Conservation (phyloP, 2,888 invertebrate genomes). For the Epistrophe grossulariae region DNA sequence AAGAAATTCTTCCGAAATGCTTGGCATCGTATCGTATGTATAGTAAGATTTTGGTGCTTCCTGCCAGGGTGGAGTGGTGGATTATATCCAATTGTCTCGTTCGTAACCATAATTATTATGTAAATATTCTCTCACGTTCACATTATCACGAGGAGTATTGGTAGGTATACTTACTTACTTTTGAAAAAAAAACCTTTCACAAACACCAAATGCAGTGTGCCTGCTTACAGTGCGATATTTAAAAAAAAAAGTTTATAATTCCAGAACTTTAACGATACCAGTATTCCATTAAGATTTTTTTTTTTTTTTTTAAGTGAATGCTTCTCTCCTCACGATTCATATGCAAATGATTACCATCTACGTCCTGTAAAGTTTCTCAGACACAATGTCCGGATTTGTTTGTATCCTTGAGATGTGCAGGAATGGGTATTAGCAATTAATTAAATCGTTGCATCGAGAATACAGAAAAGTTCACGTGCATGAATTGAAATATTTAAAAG, state of each 20-base stretch:
- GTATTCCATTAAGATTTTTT: slow-evolving; percentile 13
- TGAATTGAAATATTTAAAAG: slow-evolving; percentile 57
- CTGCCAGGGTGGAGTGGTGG: background rate
- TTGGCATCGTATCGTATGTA: background rate
- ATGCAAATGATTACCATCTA: slow-evolving; percentile 55
- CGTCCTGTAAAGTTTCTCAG: background rate
- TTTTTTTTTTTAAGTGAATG: slow-evolving; percentile 21
- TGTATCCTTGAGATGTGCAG: slow-evolving; percentile 24
- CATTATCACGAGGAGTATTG: slow-evolving; percentile 15
- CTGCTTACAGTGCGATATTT: slow-evolving; percentile 31
- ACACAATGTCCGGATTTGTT: slow-evolving; percentile 10
- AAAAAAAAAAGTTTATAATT: slow-evolving; percentile 19
- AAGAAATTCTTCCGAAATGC: slow-evolving; percentile 27
- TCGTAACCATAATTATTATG: slow-evolving; percentile 51
- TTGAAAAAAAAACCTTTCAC: slow-evolving; percentile 21
- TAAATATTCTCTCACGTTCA: slow-evolving; percentile 39
- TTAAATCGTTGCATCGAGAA: slow-evolving; percentile 56
- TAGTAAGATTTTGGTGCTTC: background rate
- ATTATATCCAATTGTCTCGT: slow-evolving; percentile 47
- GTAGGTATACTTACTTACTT: background rate
- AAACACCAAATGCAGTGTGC: slow-evolving; percentile 6
- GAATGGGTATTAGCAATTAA: slow-evolving; percentile 63
- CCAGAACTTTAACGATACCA: background rate
- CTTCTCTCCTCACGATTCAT: slow-evolving; percentile 43
- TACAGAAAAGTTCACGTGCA: slow-evolving; percentile 58